A percentile compares a stretch with the other conserved stretches of the same genome.
Evolutionary conservation across 1,140 invertebrate genomes (phyloP).

Genomic region (Eriosoma lanigerum): DNA sequence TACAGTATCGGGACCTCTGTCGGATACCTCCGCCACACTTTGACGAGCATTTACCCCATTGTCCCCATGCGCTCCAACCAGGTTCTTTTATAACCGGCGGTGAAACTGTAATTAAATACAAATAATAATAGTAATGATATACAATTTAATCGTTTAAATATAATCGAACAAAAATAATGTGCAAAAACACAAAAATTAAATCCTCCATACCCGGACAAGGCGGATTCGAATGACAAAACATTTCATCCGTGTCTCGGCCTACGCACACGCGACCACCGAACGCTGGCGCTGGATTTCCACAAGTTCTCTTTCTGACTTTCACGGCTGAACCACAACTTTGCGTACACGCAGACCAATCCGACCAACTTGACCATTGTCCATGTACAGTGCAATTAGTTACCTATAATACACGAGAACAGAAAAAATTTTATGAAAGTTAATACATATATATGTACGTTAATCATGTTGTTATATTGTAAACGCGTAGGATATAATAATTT

Average conservation of each 20-base stretch:
- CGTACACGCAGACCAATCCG: conserved; percentile 82
- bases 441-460: background rate
- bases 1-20: conserved; percentile 64
- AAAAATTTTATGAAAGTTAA: background rate
- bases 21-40: conserved; percentile 64
- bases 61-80: conserved; percentile 73
- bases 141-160: too few relatives aligned
- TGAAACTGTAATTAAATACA: background rate
- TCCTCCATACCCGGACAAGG: conserved; percentile 69
- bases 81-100: conserved; percentile 66
- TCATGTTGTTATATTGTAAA: conserved; percentile 4
- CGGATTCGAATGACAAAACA: conserved; percentile 75
- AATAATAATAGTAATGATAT: background rate
- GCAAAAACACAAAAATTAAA: too few relatives aligned
- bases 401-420: conserved; percentile 48
- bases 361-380: conserved; percentile 87
- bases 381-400: conserved; percentile 80
- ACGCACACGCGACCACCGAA: conserved; percentile 82
- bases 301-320: conserved; percentile 75
- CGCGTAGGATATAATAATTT: conserved; percentile 23
- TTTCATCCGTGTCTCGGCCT: conserved; percentile 75
- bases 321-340: conserved; percentile 75
- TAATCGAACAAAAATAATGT: background rate
- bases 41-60: conserved; percentile 68
- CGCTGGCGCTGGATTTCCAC: conserved; percentile 78